Evolutionary conservation across 2,888 invertebrate species (phyloP).

Genomic region (Pristionchus maxplancki): DNA sequence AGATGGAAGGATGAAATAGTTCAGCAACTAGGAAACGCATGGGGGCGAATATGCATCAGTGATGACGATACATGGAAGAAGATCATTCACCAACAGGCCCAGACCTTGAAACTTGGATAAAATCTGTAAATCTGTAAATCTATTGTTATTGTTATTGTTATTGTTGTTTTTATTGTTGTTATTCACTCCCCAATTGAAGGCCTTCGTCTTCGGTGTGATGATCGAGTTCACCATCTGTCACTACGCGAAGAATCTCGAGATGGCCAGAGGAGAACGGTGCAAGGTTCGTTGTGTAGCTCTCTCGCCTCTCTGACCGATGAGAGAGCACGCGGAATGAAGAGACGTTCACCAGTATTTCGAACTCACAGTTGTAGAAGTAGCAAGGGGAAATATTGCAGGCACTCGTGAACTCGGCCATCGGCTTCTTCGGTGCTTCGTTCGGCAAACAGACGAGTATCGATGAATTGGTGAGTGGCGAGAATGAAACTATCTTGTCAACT

Average conservation of each 20-base stretch:
- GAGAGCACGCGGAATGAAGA: too few relatives aligned
- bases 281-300: neutral
- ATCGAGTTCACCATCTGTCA: constrained; percentile 77
- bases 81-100: neutral
- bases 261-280: constrained; percentile 42
- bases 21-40: neutral
- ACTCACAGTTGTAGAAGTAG: too few relatives aligned
- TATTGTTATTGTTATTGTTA: too few relatives aligned
- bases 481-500: neutral
- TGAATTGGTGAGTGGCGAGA: constrained; percentile 3
- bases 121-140: too few relatives aligned
- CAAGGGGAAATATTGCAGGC: too few relatives aligned
- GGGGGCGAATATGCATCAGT: neutral
- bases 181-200: too few relatives aligned
- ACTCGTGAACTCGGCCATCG: constrained; percentile 23
- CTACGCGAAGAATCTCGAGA: constrained; percentile 72
- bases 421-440: constrained; percentile 25
- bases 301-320: too few relatives aligned
- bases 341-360: too few relatives aligned
- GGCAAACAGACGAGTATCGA: constrained; percentile 45
- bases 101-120: neutral
- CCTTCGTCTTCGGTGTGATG: constrained; percentile 77
- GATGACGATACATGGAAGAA: neutral
- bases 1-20: neutral
- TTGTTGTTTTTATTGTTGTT: too few relatives aligned